Conservation (phyloP, 2,113 vertebrate species). For the Gopherus evgoodei region DNA sequence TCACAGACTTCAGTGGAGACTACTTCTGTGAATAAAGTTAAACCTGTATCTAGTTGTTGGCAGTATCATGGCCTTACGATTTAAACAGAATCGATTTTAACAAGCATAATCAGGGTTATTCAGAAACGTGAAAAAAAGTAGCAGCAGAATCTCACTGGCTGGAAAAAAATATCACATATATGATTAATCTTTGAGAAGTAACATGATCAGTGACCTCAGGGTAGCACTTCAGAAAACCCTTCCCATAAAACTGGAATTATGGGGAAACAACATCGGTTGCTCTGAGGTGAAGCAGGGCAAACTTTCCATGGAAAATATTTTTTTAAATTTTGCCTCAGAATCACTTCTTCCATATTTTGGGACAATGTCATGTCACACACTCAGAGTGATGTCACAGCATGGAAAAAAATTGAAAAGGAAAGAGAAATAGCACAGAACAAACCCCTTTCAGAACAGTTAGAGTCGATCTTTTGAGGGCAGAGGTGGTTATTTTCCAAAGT, state of each 20-base stretch:
- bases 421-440: not conserved
- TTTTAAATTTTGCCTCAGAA: conserved; percentile 16
- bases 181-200: not conserved
- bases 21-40: not conserved
- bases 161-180: conserved; percentile 17
- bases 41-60: conserved; percentile 29
- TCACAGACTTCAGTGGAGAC: not conserved
- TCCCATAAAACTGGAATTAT: conserved; percentile 45
- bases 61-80: not conserved
- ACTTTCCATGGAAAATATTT: conserved; percentile 6
- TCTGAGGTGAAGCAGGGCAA: not conserved
- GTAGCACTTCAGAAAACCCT: conserved; percentile 41
- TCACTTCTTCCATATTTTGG: conserved; percentile 33
- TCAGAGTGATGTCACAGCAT: not conserved
- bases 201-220: conserved; percentile 35
- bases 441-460: not conserved
- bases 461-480: not conserved
- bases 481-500: not conserved
- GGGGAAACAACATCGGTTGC: conserved; percentile 1
- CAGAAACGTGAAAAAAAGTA: conserved; percentile 49
- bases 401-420: conserved; percentile 10
- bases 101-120: conserved; percentile 52
- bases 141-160: conserved; percentile 37
- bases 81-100: conserved; percentile 32
- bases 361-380: not conserved